Evolutionary conservation across 2,888 invertebrate species (phyloP), one percentile per base, ranked within the genome.

Genomic region (Bembecia ichneumoniformis): DNA sequence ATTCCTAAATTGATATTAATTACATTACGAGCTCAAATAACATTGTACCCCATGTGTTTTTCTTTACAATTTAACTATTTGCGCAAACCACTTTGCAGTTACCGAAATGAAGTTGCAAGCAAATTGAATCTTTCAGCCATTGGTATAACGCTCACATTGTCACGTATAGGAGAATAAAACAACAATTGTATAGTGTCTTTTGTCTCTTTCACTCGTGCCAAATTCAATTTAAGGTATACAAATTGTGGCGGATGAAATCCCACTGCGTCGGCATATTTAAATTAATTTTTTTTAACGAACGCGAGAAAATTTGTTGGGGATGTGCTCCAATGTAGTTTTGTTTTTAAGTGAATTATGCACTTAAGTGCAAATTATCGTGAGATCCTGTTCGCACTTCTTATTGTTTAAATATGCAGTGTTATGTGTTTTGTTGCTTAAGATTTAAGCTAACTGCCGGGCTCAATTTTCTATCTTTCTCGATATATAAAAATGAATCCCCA

Each of bases 1-100:
- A 63, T 56, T 60, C 60, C 64, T 74, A 82, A 83, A 86, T 84
- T 84, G 81, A 82, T 83, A 84, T 84, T 83, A 83, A 86, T 83
- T 83, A 75, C 72, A 67, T 84, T 82, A 83, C 74, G 68, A 72
- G 70, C 77, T 74, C 73, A 68, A 66, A 70, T 68, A 62, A 61
- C 54, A 56, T 58, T 64, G 66, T 63, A 69, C 80, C 83, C 84
- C 80, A 81, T 83, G 80, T 83, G 81, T 84, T 84, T 82, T 83
- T 83, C 82, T 83, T 79, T 68, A 73, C 80, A 82, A 82, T 81
- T 13, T 74, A 83, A 71, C 65, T 64, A 63, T 68, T 77, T 68
- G 60, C 57, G 58, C 63, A 69, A 72, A 63, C 64, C 66, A 67
- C 66, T 63, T 9, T 52, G 45, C 49, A 53, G 46, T 28, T 49